Evolutionary conservation across 2,113 vertebrate species (phyloP).

Genomic region (Cavia aperea): DNA sequence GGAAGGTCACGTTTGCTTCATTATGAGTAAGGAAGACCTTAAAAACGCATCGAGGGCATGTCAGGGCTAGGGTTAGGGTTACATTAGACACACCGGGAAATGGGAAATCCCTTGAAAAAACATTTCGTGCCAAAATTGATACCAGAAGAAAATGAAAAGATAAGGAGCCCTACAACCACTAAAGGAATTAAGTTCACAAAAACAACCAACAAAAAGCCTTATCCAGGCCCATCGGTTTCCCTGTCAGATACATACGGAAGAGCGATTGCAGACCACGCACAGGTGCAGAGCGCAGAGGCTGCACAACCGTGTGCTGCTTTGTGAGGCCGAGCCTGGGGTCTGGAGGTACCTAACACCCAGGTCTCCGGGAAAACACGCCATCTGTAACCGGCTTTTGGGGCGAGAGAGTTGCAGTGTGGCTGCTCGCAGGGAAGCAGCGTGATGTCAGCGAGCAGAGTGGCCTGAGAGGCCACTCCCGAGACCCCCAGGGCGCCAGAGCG

Average conservation of each 20-base stretch:
- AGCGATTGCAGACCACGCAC: background rate
- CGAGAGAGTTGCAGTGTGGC: accelerated
- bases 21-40: background rate
- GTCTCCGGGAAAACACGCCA: background rate
- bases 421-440: background rate
- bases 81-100: background rate
- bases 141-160: background rate
- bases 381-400: background rate
- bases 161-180: background rate
- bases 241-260: background rate
- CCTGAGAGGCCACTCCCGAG: background rate
- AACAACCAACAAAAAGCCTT: background rate
- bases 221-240: background rate
- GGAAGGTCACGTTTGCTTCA: background rate
- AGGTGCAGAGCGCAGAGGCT: background rate
- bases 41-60: background rate
- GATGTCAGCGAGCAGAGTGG: background rate
- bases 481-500: accelerated
- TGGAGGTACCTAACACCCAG: too few relatives aligned
- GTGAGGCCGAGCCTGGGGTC: background rate
- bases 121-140: background rate
- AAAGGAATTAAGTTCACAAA: background rate
- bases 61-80: too few relatives aligned
- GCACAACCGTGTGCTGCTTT: too few relatives aligned
- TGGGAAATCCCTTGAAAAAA: background rate